Conservation (phyloP, 1,140 invertebrate genomes). For the Caenorhabditis latens region DNA sequence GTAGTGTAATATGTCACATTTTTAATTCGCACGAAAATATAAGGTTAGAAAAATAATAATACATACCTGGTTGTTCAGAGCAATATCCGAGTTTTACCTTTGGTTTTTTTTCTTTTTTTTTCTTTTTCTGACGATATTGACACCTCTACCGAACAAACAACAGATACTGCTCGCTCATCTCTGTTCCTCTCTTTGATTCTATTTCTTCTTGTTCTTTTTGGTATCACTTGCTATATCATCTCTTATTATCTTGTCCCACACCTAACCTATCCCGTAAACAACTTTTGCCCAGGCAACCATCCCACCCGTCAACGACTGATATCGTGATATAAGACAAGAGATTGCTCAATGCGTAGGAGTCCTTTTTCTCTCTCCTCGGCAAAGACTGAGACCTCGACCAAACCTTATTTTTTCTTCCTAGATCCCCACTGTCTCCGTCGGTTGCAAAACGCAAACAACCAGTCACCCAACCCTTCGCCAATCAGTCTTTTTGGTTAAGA, state of each 20-base stretch:
- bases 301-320: conserved; percentile 24
- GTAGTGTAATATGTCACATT: not conserved
- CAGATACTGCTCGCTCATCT: not conserved
- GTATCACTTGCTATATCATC: conserved; percentile 3
- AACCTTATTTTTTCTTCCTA: conserved; percentile 47
- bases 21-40: not conserved
- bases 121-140: not conserved
- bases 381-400: not conserved
- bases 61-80: no score
- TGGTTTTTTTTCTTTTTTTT: not conserved
- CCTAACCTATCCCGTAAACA: conserved; percentile 34
- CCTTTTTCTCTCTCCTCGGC: conserved; percentile 28
- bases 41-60: no score
- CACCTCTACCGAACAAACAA: conserved; percentile 19
- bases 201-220: not conserved
- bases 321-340: conserved; percentile 53
- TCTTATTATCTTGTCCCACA: conserved; percentile 24
- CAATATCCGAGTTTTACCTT: no score
- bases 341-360: conserved; percentile 49
- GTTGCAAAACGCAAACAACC: conserved; percentile 35
- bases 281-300: conserved; percentile 18
- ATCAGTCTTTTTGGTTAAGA: not conserved
- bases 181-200: not conserved
- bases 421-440: not conserved
- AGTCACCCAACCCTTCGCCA: not conserved